Evolutionary conservation across 2,113 vertebrate species (phyloP).

Genomic region (Puffinus mauretanicus): DNA sequence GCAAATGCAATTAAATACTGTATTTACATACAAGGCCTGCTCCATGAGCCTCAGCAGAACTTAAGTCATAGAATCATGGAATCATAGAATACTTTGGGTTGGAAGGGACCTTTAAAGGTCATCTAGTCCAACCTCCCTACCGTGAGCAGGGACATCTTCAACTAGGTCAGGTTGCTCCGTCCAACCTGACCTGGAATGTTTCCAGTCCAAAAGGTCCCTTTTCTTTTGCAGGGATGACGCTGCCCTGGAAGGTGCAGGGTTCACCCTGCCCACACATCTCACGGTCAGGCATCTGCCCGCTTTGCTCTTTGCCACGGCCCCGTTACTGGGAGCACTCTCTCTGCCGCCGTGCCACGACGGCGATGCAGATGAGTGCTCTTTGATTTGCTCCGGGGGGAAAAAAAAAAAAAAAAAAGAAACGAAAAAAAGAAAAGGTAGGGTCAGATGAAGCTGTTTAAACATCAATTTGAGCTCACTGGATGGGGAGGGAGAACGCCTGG

Average conservation of each 20-base stretch:
- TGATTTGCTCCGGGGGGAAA: neutral
- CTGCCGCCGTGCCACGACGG: neutral
- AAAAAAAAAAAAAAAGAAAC: too few species aligned
- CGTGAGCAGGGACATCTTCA: neutral
- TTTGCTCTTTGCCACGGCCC: neutral
- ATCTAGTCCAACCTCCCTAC: neutral
- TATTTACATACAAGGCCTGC: neutral
- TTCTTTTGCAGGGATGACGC: neutral
- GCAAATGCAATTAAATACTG: neutral
- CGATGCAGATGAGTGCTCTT: neutral
- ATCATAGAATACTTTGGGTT: neutral
- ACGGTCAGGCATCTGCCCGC: accelerated
- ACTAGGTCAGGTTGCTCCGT: neutral
- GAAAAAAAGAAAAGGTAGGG: accelerated
- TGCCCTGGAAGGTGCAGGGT: neutral
- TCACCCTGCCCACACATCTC: neutral
- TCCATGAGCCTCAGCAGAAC: neutral
- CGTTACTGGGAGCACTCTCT: neutral
- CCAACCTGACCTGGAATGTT: neutral
- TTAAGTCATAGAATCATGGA: neutral
- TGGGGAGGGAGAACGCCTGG: neutral
- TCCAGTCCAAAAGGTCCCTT: neutral
- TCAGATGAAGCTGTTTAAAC: neutral
- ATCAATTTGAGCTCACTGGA: neutral
- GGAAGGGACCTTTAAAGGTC: neutral